Conservation (phyloP, 2,113 vertebrate genomes). For the Istiophorus platypterus region DNA sequence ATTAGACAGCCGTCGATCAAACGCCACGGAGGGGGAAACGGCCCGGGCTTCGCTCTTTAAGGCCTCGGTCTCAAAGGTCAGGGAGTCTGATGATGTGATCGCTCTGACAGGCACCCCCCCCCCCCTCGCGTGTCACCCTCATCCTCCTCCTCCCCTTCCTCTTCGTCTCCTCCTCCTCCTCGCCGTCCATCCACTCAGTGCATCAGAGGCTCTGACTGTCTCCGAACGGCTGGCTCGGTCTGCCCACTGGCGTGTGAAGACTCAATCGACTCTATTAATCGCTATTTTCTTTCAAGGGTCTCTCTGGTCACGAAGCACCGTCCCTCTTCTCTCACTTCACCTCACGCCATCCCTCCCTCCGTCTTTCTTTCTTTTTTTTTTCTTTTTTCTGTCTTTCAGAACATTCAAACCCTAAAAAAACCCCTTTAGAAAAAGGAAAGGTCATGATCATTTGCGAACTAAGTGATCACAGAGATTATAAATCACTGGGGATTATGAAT, state of each 20-base stretch:
- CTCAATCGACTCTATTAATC: slow-evolving; percentile 52
- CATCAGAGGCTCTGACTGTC: slow-evolving; percentile 16
- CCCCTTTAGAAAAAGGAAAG: background rate
- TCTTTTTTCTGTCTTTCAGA: too few species aligned
- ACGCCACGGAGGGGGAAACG: slow-evolving; percentile 18
- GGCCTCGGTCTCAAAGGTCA: slow-evolving; percentile 70
- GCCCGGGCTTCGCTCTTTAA: slow-evolving; percentile 47
- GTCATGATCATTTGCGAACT: too few species aligned
- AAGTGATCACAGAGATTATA: too few species aligned
- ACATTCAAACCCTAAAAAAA: background rate
- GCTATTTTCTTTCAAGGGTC: slow-evolving; percentile 14
- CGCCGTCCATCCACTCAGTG: background rate
- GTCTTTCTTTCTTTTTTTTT: background rate
- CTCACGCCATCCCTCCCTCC: background rate
- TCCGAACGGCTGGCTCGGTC: background rate
- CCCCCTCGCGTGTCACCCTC: slow-evolving; percentile 49
- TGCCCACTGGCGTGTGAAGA: slow-evolving; percentile 28
- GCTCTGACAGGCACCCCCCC: slow-evolving; percentile 53
- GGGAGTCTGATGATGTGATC: slow-evolving; percentile 68
- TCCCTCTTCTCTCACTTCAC: background rate
- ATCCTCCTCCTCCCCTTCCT: background rate
- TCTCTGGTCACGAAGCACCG: background rate
- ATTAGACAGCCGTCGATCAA: slow-evolving; percentile 53
- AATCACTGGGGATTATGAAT: too few species aligned
- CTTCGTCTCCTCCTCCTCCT: background rate